Base-by-base conservation (phyloP, 2,888 invertebrate species). In the Cantharis rustica region DNA sequence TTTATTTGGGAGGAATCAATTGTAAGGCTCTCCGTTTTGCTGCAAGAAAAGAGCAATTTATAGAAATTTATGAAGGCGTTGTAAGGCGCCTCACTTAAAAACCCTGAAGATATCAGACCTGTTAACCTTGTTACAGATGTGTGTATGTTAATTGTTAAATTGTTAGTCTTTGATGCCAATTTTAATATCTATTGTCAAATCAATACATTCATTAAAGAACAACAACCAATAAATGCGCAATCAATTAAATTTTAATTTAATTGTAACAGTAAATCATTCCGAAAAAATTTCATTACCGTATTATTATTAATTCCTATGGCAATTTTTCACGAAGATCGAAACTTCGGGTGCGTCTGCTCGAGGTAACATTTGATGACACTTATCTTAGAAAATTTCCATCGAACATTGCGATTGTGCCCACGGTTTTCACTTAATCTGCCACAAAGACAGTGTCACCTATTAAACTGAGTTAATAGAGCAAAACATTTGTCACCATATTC, bases 81-180 rank as follows among this genome's bases (percentile, higher is more conserved):
- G 69, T 15, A 69, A 27, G 72, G 72, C 72, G 72, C 68, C 72
- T 66, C 66, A 63, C 47, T 15, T 66, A 61, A 66, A 71, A 72
- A 47, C 72, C 72, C 72, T 66, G 64, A 47, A 68, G 72, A 27
- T 16, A 47, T 17, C 63, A 47, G 26, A 72, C 72, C 61, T n/a
- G 72, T 66, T 61, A 66, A 17, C 68, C 68, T 68, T 72, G 72
- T 15, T 68, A 47, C 61, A 66, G 16, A 62, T 16, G 66, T 47
- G 64, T 66, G 64, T 66, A 66, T 66, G 64, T 66, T 66, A 66
- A 66, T 66, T 66, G 17, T 17, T 20, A 66, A 66, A 66, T 66
- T 66, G 64, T 66, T 66, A 63, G 47, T 47, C 47, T 47, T 47
- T 47, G 47, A 47, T 47, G 47, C 47, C 47, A 47, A 47, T 47